Conservation (phyloP, 2,797 vertebrate genomes). For the Tangara arthus region DNA sequence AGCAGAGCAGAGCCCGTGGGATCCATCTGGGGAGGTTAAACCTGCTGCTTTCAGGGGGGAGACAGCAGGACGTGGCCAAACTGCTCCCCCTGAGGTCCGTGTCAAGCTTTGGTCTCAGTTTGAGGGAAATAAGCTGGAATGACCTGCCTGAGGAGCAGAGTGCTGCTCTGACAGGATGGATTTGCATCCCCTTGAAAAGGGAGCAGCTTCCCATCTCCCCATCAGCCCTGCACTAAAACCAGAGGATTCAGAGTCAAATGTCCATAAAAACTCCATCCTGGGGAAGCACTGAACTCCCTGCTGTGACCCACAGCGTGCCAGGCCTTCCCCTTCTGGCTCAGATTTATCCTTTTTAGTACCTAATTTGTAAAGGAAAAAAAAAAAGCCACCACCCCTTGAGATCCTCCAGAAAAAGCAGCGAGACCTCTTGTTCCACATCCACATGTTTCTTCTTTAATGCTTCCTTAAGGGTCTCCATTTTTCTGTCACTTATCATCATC, state of each 20-base stretch:
- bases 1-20: background rate
- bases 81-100: background rate
- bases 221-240: background rate
- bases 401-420: background rate
- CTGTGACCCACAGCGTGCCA: background rate
- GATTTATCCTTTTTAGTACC: background rate
- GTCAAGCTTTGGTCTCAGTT: background rate
- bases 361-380: background rate
- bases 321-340: background rate
- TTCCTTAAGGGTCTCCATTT: constrained; percentile 64
- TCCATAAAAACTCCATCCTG: background rate
- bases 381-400: background rate
- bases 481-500: constrained; percentile 68
- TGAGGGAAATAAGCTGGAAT: background rate
- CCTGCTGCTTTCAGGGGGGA: background rate
- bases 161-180: background rate
- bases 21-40: fast-evolving
- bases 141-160: constrained; percentile 1
- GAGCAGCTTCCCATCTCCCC: background rate
- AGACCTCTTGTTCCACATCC: background rate
- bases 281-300: background rate
- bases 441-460: constrained; percentile 10
- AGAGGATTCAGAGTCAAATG: fast-evolving
- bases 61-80: background rate
- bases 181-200: background rate